These are phyloP conservation scores for Cenopis cana DNA, from an alignment of 2,888 invertebrate genomes.

Conservation along the genomic window DNA sequence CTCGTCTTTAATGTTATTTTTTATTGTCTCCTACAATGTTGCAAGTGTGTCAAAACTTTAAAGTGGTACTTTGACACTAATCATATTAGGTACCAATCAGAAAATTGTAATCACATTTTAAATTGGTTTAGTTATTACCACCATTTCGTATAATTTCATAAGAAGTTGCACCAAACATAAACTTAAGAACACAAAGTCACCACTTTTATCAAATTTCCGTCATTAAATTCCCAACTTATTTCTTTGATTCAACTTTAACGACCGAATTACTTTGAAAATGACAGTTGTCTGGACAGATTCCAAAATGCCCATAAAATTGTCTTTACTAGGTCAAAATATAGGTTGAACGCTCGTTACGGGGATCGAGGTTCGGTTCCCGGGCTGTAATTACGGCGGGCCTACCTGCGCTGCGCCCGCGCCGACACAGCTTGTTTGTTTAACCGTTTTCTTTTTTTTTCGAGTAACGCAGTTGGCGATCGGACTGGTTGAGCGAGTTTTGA, in stretches of 20 bases:
- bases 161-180: background rate
- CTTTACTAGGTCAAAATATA: constrained; percentile 72
- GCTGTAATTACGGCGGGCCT: constrained; percentile 69
- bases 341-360: constrained; percentile 55
- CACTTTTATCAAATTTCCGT: constrained; percentile 13
- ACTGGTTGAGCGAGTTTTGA: constrained; percentile 31
- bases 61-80: background rate
- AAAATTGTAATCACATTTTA: constrained; percentile 2
- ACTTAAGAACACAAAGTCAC: constrained; percentile 5
- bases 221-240: constrained; percentile 27
- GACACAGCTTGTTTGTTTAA: constrained; percentile 67
- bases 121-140: background rate
- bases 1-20: background rate
- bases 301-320: constrained; percentile 60
- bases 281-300: constrained; percentile 53
- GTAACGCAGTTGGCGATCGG: constrained; percentile 44
- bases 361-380: constrained; percentile 59
- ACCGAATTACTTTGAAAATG: constrained; percentile 56
- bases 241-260: constrained; percentile 47
- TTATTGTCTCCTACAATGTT: background rate
- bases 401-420: constrained; percentile 68
- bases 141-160: background rate
- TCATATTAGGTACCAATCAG: constrained; percentile 11
- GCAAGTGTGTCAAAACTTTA: background rate
- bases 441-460: constrained; percentile 59